Conservation (phyloP, 2,888 invertebrate species). For the Ennomos fuscantarius region DNA sequence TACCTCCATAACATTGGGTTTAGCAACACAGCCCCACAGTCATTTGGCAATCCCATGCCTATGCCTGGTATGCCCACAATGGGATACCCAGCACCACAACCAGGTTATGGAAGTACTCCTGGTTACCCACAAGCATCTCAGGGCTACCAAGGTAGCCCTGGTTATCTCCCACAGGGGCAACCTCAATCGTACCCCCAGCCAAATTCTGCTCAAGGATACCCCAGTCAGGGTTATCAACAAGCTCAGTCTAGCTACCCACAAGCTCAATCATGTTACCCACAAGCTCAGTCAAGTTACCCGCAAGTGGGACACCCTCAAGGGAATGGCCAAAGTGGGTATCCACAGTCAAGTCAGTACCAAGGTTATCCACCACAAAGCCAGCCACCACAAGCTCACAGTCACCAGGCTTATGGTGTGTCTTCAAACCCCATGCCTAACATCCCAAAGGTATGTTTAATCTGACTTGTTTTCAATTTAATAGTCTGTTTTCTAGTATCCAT, state of each 20-base stretch:
- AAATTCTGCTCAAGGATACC: slow-evolving; percentile 45
- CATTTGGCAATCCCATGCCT: slow-evolving; percentile 79
- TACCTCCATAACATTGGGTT: slow-evolving; percentile 80
- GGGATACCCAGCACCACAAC: slow-evolving; percentile 71
- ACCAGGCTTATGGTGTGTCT: slow-evolving; percentile 58
- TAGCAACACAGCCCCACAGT: slow-evolving; percentile 78
- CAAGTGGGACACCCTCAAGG: slow-evolving; percentile 42
- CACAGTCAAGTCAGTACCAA: slow-evolving; percentile 61
- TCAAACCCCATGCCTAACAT: slow-evolving; percentile 53
- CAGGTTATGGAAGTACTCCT: slow-evolving; percentile 59
- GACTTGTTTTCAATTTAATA: slow-evolving; percentile 19
- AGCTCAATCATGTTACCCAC: slow-evolving; percentile 46
- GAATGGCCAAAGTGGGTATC: slow-evolving; percentile 42
- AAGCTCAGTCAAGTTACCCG: slow-evolving; percentile 43
- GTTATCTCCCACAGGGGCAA: slow-evolving; percentile 39
- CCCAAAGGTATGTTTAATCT: slow-evolving; percentile 66
- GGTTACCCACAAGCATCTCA: slow-evolving; percentile 71
- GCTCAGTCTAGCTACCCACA: slow-evolving; percentile 51
- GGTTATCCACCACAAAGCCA: slow-evolving; percentile 57
- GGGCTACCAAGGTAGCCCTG: slow-evolving; percentile 46
- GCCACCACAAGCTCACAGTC: slow-evolving; percentile 53
- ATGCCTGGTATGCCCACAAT: slow-evolving; percentile 75
- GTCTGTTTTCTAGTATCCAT: too few relatives aligned
- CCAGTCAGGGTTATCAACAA: slow-evolving; percentile 35
- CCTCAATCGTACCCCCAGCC: slow-evolving; percentile 52